A percentile compares a stretch with the other conserved stretches of the same genome.
Conservation (phyloP, 2,888 invertebrate species). For the Hofmannophila pseudospretella region DNA sequence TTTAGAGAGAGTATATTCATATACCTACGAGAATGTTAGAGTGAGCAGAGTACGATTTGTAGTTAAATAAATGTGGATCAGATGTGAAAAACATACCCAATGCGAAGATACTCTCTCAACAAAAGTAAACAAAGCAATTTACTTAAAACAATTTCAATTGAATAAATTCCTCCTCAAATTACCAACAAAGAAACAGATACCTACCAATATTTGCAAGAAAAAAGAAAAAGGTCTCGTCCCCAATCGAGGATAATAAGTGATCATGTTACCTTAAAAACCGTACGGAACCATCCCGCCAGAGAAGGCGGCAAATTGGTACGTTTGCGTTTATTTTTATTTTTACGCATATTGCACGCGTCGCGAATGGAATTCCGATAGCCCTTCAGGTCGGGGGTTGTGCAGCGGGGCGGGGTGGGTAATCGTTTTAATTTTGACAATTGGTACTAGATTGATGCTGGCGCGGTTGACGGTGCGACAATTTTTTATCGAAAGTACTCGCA, state of each 20-base stretch:
- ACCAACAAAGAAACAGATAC: background rate
- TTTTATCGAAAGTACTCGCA: too few relatives aligned
- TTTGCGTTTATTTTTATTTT: conserved; percentile 23
- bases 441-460: background rate
- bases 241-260: conserved; percentile 23
- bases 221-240: conserved; percentile 15
- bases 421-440: background rate
- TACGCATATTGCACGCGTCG: conserved; percentile 19
- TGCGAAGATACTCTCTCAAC: too few relatives aligned
- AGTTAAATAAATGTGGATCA: too few relatives aligned
- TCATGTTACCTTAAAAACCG: conserved; percentile 22
- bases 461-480: too few relatives aligned
- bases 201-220: conserved; percentile 8
- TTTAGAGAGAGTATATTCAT: too few relatives aligned
- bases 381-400: conserved; percentile 6
- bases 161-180: background rate
- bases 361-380: conserved; percentile 16
- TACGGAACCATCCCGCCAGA: conserved; percentile 11
- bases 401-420: background rate
- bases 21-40: too few relatives aligned
- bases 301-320: conserved; percentile 9
- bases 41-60: too few relatives aligned
- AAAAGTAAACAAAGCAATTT: too few relatives aligned
- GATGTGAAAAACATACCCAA: too few relatives aligned
- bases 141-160: too few relatives aligned